Conservation (phyloP, 2,888 invertebrate genomes). For the Xestia xanthographa region DNA sequence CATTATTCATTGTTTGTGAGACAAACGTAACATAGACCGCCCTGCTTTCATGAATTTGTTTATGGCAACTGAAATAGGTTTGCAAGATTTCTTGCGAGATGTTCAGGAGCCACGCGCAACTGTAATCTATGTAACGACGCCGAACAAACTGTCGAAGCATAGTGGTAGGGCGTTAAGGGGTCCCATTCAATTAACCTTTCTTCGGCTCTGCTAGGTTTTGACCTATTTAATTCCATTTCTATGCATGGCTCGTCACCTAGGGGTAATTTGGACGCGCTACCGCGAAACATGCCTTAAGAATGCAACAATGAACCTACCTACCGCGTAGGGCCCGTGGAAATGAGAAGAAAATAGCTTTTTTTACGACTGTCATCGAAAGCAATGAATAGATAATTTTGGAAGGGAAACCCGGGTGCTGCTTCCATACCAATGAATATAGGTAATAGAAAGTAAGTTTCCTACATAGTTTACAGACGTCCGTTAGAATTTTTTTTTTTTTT, state of each 20-base stretch:
- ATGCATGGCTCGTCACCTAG: conserved; percentile 71
- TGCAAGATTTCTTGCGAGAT: conserved; percentile 44
- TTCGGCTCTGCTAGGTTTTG: conserved; percentile 73
- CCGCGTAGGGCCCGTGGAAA: conserved; percentile 14
- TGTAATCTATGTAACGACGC: conserved; percentile 70
- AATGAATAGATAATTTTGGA: conserved; percentile 42
- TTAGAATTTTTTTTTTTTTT: conserved; percentile 3
- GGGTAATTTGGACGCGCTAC: conserved; percentile 55
- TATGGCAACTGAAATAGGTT: conserved; percentile 68
- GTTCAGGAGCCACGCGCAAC: conserved; percentile 54
- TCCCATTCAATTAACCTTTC: conserved; percentile 84
- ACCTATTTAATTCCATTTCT: conserved; percentile 80
- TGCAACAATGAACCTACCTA: conserved; percentile 36
- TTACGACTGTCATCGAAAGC: conserved; percentile 40
- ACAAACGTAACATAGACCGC: conserved; percentile 23
- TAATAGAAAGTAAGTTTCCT: not conserved
- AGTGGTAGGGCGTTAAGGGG: conserved; percentile 65
- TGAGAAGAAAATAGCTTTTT: conserved; percentile 39
- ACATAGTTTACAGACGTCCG: conserved; percentile 1
- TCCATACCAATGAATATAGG: conserved; percentile 23
- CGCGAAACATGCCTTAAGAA: conserved; percentile 36
- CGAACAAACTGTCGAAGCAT: conserved; percentile 40
- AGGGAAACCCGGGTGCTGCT: conserved; percentile 17
- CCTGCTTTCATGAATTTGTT: conserved; percentile 36
- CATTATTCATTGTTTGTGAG: conserved; percentile 61